Evolutionary conservation across 2,888 invertebrate genomes (phyloP).

Genomic region (Apantesis nais): DNA sequence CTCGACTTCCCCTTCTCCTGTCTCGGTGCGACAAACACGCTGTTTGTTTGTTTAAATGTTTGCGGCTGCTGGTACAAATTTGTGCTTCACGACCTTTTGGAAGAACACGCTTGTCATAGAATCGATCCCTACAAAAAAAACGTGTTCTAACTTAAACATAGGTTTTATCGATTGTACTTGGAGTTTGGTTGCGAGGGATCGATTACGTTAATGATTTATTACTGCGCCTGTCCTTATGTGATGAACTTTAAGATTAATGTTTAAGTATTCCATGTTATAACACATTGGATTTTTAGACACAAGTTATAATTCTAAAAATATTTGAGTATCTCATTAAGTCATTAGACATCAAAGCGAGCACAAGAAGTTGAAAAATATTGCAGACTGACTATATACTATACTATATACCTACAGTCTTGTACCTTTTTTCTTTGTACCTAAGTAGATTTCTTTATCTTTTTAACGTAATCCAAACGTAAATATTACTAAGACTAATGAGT

Average conservation of each 20-base stretch:
- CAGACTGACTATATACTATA: not conserved
- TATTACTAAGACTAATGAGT: no score
- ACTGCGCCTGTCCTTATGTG: not conserved
- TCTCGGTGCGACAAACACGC: conserved; percentile 33
- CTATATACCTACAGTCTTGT: not conserved
- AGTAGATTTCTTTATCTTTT: no score
- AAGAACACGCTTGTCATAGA: conserved; percentile 1
- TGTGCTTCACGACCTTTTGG: not conserved
- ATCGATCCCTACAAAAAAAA: no score
- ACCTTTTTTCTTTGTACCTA: no score
- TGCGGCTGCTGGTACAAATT: not conserved
- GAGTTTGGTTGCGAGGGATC: not conserved
- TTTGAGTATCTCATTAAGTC: not conserved
- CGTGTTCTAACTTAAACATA: no score
- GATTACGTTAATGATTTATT: not conserved
- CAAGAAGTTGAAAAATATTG: not conserved
- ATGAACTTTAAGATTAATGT: not conserved
- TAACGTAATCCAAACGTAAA: no score
- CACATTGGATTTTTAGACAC: not conserved
- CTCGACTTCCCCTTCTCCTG: conserved; percentile 26
- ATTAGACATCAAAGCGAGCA: not conserved
- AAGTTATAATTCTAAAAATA: not conserved
- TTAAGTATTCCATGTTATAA: not conserved
- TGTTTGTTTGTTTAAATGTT: conserved; percentile 21
- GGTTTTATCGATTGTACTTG: not conserved